Base-by-base conservation (phyloP, 1,140 invertebrate species). In the Nylanderia fulva region DNA sequence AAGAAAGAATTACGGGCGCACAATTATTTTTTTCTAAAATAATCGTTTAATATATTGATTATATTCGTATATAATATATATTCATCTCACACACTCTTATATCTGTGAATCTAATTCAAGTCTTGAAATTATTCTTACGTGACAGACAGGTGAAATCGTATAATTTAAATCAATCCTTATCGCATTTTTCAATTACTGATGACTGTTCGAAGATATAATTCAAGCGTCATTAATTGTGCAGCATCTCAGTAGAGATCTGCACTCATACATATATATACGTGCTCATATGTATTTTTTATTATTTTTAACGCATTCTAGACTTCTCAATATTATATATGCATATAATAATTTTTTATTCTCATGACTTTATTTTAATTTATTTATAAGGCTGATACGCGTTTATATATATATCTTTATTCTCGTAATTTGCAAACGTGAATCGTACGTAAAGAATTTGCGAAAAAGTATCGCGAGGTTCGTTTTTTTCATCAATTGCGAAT, bases 401-500 rank as follows among this genome's bases (percentile, higher is more conserved):
- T n/a, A n/a, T n/a, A n/a, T n/a, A n/a, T 45, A 6, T 33, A 18
- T 5, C 13, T 48, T 1, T 8, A 45, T 24, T 79, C n/a, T 18
- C 4, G 18, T 21, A 3, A 66, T 33, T 66, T 27, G n/a, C 27
- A 27, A 63, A 63, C 15, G 8, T 39, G 21, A 1, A 27, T n/a
- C 5, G n/a, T 42, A n/a, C 3, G n/a, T n/a, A 48, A 64, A 64
- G n/a, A 77, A 48, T 33, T 48, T 13, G 5, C 39, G 2, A 0
- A 76, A 0, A 76, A 36, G 48, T 64, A 18, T 13, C 9, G 18
- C 39, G 27, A 64, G 21, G 15, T 7, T 4, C 21, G 24, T 36
- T 64, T 42, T n/a, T 77, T 42, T 66, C 63, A 86, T 89, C 83
- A 88, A 92, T 92, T 88, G 85, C 74, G 90, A 91, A 93, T 94